phyloP scores from a whole-genome alignment of 2,113 vertebrate species.

The Eleginops maclovinus region DNA sequence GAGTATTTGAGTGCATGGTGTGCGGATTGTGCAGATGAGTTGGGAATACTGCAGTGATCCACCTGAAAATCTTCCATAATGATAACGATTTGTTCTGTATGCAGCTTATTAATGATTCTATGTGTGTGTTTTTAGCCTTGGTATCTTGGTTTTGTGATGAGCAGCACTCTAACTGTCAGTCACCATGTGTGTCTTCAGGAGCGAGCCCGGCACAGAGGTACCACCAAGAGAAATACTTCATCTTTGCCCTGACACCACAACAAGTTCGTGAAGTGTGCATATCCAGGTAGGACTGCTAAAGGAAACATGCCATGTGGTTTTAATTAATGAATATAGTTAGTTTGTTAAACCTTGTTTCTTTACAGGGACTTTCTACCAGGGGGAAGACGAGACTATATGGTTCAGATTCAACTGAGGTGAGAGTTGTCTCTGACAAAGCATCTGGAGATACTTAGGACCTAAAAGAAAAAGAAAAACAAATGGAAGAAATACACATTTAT shows the following conservation, averaged over 20 bases:
- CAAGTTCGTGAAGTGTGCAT: conserved; percentile 98
- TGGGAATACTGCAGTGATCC: not conserved
- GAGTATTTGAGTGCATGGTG: too few relatives aligned
- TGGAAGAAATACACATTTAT: not conserved
- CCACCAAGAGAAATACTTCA: conserved; percentile 98
- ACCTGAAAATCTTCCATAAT: not conserved
- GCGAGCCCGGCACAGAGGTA: conserved; percentile 92
- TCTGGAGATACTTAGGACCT: not conserved
- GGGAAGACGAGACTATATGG: conserved; percentile 95
- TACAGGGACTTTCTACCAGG: conserved; percentile 95
- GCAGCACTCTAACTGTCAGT: not conserved
- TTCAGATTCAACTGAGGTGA: conserved; percentile 96
- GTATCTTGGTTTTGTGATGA: too few relatives aligned
- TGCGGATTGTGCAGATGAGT: too few relatives aligned
- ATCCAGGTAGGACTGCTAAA: conserved; percentile 88
- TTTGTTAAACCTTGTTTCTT: conserved; percentile 35
- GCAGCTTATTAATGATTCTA: not conserved
- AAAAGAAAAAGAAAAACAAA: not conserved
- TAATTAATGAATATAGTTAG: not conserved
- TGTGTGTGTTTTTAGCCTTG: not conserved
- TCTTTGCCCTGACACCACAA: conserved; percentile 97
- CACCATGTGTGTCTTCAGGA: conserved; percentile 78
- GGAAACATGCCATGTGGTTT: not conserved
- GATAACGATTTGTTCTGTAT: not conserved
- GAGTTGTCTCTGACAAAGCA: conserved; percentile 8